Conservation (phyloP, 1,140 invertebrate genomes). For the Calephelis virginiensis region DNA sequence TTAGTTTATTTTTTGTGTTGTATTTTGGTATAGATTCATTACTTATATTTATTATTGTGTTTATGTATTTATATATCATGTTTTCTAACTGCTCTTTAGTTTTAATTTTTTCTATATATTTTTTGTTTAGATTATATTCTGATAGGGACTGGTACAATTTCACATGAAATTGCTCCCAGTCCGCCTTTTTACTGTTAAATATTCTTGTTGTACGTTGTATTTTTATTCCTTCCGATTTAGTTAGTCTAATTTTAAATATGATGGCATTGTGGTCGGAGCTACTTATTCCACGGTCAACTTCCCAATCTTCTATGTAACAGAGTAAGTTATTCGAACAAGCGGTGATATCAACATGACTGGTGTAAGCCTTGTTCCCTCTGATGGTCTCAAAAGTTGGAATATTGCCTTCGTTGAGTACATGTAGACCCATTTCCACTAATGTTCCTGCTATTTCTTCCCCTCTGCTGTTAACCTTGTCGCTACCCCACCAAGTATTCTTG, state of each 20-base stretch:
- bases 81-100: too few species aligned
- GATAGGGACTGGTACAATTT: too few species aligned
- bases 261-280: constrained; percentile 18
- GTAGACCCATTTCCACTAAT: not conserved
- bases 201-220: not conserved
- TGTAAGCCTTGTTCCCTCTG: not conserved
- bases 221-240: not conserved
- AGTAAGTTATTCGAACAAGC: constrained; percentile 9
- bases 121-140: too few species aligned
- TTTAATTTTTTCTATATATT: too few species aligned
- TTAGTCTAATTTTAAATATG: not conserved
- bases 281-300: constrained; percentile 7
- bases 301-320: not conserved
- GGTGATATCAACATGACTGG: not conserved
- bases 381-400: constrained; percentile 5
- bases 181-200: constrained; percentile 1
- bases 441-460: too few species aligned
- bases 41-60: too few species aligned
- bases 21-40: too few species aligned
- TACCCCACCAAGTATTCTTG: too few species aligned
- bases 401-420: not conserved
- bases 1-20: too few species aligned
- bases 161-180: not conserved
- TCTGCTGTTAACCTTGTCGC: too few species aligned
- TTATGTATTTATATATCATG: too few species aligned